These are phyloP conservation scores for Psephotus haematonotus DNA, from an alignment of 2,113 vertebrate species.

Conservation along the genomic window DNA sequence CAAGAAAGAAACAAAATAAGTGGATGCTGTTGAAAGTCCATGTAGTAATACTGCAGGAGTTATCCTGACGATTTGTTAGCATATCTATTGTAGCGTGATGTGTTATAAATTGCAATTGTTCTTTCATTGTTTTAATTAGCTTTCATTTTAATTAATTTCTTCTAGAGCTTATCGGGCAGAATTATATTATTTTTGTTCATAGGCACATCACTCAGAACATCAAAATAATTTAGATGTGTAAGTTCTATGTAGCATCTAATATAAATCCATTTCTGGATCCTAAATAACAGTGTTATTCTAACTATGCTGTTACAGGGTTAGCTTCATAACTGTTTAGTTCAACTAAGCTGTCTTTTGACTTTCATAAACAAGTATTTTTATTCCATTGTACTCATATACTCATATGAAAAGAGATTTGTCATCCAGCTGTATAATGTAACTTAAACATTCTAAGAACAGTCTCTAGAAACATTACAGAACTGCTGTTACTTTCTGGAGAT, in stretches of 20 bases:
- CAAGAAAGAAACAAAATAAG: neutral
- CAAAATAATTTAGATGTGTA: neutral
- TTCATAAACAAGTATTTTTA: neutral
- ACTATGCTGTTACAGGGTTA: neutral
- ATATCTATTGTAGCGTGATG: neutral
- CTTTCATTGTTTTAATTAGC: neutral
- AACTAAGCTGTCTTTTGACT: neutral
- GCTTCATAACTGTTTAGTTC: neutral
- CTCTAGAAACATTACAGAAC: neutral
- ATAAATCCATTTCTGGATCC: neutral
- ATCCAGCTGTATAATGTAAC: neutral
- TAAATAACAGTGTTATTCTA: neutral
- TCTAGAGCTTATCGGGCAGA: neutral
- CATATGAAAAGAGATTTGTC: neutral
- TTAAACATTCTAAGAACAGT: neutral
- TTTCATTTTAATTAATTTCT: neutral
- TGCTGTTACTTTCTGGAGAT: neutral
- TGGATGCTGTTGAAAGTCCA: neutral
- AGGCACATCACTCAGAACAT: neutral
- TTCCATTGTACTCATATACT: neutral
- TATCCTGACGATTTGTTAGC: neutral
- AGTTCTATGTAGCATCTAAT: neutral
- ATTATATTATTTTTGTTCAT: neutral
- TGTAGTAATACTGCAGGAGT: neutral
- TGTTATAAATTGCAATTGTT: neutral